A percentile compares a stretch with the other conserved stretches of the same genome.
Evolutionary conservation across 37 sponge, comb jelly and placozoan genomes (phyloP).

Genomic region (Mnemiopsis leidyi): DNA sequence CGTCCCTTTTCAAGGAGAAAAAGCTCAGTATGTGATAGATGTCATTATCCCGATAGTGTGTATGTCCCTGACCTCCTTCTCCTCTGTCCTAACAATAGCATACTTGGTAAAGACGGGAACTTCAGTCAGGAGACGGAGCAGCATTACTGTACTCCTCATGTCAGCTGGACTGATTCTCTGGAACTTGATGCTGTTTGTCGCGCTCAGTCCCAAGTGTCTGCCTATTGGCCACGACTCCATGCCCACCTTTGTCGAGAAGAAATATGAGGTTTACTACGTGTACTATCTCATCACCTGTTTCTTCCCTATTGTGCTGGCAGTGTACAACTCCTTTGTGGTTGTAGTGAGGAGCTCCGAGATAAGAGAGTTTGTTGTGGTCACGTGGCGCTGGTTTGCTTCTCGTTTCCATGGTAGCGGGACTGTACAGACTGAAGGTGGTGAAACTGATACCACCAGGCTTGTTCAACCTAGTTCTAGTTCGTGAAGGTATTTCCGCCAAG

Average conservation of each 20-base stretch:
- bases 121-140: slow-evolving; percentile 16
- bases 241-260: neutral
- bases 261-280: slow-evolving; percentile 25
- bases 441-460: neutral
- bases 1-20: slow-evolving; percentile 9
- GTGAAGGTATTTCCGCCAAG: no score
- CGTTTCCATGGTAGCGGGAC: neutral
- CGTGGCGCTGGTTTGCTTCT: neutral
- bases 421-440: neutral
- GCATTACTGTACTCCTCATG: neutral
- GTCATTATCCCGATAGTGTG: slow-evolving; percentile 1
- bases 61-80: slow-evolving; percentile 26
- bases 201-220: neutral
- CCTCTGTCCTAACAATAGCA: neutral
- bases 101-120: neutral
- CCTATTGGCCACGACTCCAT: neutral
- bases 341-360: neutral
- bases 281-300: slow-evolving; percentile 14
- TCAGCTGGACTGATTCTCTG: slow-evolving; percentile 2
- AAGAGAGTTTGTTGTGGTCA: neutral
- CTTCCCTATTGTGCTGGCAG: slow-evolving; percentile 16
- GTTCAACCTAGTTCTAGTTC: neutral
- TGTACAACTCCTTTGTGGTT: slow-evolving; percentile 24
- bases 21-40: neutral
- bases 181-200: neutral